These are phyloP conservation scores for Ceriagrion tenellum DNA, from an alignment of 2,888 invertebrate species.

Conservation along the genomic window DNA sequence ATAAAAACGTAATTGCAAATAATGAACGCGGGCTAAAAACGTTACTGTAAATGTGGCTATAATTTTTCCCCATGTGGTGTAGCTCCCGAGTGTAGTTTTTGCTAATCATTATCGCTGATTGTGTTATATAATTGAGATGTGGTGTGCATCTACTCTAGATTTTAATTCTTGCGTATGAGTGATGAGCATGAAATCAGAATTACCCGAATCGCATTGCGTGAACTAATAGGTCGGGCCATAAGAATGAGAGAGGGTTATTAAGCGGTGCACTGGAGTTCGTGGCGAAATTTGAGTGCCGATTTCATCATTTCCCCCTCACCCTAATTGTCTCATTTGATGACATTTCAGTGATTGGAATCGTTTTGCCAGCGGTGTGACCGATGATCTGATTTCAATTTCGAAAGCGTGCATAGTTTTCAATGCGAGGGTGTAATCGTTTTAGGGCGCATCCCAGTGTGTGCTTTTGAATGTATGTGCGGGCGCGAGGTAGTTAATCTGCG, in stretches of 20 bases:
- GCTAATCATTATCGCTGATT: too few species aligned
- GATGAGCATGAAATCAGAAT: background rate
- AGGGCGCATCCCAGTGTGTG: background rate
- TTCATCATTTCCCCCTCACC: background rate
- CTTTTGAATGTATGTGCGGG: too few species aligned
- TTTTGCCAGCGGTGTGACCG: background rate
- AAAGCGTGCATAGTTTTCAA: background rate
- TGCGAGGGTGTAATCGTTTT: background rate
- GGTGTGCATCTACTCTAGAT: too few species aligned
- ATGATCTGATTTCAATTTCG: background rate
- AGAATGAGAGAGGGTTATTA: background rate
- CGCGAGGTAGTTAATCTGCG: background rate
- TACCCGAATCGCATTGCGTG: background rate
- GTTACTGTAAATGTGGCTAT: too few species aligned
- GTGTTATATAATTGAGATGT: too few species aligned
- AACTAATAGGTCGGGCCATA: background rate
- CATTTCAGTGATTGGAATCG: background rate
- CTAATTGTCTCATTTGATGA: background rate
- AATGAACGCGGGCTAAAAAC: too few species aligned
- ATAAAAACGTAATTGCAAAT: too few species aligned
- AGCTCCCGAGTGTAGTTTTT: too few species aligned
- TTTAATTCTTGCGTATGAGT: background rate
- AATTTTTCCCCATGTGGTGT: too few species aligned
- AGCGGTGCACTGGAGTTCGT: background rate
- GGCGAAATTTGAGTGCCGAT: background rate